A percentile compares a stretch with the other conserved stretches of the same genome.
Conservation (phyloP, 1,140 invertebrate species). For the Halesus radiatus region DNA sequence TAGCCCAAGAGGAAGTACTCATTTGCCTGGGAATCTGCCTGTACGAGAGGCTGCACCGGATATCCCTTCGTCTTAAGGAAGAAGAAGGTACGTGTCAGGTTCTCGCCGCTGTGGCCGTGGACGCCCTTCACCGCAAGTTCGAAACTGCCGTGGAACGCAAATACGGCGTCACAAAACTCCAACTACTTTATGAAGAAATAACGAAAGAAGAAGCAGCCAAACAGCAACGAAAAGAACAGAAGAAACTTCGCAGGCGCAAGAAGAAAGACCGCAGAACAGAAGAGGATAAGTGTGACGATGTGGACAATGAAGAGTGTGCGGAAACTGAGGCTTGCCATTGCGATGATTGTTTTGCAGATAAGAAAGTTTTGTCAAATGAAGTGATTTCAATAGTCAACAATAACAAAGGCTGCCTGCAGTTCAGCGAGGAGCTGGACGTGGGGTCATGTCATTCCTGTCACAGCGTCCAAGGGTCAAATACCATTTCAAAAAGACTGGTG, state of each 20-base stretch:
- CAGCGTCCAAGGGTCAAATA: constrained; percentile 46
- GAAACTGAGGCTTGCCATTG: constrained; percentile 45
- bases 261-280: constrained; percentile 74
- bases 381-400: constrained; percentile 41
- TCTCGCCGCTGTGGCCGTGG: constrained; percentile 88
- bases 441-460: constrained; percentile 63
- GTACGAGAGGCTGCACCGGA: constrained; percentile 87
- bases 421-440: constrained; percentile 38
- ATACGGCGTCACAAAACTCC: constrained; percentile 88
- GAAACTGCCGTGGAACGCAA: constrained; percentile 91
- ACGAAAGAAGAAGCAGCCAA: constrained; percentile 86
- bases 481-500: constrained; percentile 49
- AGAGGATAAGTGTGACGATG: constrained; percentile 59
- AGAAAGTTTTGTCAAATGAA: constrained; percentile 39
- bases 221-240: constrained; percentile 87
- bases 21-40: constrained; percentile 94
- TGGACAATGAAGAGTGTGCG: constrained; percentile 48
- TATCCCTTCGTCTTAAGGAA: constrained; percentile 87
- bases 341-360: constrained; percentile 44
- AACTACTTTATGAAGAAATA: constrained; percentile 85
- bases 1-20: constrained; percentile 95
- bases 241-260: constrained; percentile 89
- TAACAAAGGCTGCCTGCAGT: constrained; percentile 42
- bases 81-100: constrained; percentile 94
- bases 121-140: constrained; percentile 89